Conservation (phyloP, 1,140 invertebrate species). For the Rhagoletis zephyria region DNA sequence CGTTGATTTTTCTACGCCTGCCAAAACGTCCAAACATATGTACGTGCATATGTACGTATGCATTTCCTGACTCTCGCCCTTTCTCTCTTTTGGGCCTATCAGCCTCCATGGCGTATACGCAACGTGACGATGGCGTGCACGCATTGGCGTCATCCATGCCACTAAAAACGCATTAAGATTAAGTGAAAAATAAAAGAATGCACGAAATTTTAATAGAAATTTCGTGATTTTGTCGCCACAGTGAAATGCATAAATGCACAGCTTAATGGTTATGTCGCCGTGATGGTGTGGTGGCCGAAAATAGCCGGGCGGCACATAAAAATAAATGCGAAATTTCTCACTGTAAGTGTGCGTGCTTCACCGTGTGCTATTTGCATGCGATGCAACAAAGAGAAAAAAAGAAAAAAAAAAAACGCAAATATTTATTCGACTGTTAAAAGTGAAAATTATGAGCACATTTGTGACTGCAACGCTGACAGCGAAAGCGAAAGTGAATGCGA, state of each 20-base stretch:
- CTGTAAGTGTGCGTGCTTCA: not conserved
- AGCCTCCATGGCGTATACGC: slow-evolving; percentile 32
- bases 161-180: slow-evolving; percentile 12
- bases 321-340: slow-evolving; percentile 39
- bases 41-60: not conserved
- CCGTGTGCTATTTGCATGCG: not conserved
- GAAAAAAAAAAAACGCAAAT: not conserved
- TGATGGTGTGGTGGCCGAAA: not conserved
- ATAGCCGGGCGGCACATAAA: slow-evolving; percentile 38
- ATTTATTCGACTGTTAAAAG: slow-evolving; percentile 20
- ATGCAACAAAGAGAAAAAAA: too few species aligned
- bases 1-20: not conserved
- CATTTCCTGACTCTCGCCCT: not conserved
- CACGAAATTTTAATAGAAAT: slow-evolving; percentile 33
- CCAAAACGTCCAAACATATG: not conserved
- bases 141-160: slow-evolving; percentile 24
- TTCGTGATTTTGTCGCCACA: slow-evolving; percentile 33
- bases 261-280: slow-evolving; percentile 23
- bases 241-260: slow-evolving; percentile 23
- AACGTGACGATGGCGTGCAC: slow-evolving; percentile 22
- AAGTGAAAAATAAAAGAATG: not conserved
- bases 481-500: slow-evolving; percentile 36
- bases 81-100: not conserved
- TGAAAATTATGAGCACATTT: slow-evolving; percentile 20
- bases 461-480: not conserved